Evolutionary conservation across 2,888 invertebrate genomes (phyloP), one percentile per base, ranked within the genome.

Genomic region (Drosophila macrospina): DNA sequence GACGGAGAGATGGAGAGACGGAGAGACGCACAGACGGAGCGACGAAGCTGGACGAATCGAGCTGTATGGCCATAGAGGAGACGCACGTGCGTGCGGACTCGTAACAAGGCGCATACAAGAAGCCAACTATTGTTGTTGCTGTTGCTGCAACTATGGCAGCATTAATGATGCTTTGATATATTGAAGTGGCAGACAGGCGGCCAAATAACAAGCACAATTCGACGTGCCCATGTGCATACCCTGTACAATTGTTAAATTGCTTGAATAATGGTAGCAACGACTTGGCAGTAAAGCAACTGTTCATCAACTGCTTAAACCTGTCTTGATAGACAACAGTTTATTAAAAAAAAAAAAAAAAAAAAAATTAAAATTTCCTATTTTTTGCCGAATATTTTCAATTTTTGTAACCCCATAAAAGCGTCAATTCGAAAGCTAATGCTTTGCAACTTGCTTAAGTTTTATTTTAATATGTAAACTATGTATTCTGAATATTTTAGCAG

Each of bases 121-220:
- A 55, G 42, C 13, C 39, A 47, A 45, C 52, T 36, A 54, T 39
- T 47, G 34, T 56, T 54, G 59, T 56, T 48, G 59, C 37, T 74
- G 51, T 34, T 69, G 79, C 41, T 60, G 72, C 71, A 67, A 69
- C 74, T 68, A 74, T 86, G 67, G 68, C 81, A 76, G 86, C 88
- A 77, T 86, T 86, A 80, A 75, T 84, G 87, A 75, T 86, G 85
- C 85, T 81, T 84, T 82, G 81, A 82, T 86, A 81, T 80, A 82
- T 86, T 87, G 78, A 80, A 86, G 84, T 86, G 84, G 77, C 74
- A 73, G 65, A 55, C 73, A 66, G 63, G 45, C 67, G 39, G 45
- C 30, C 55, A 55, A 55, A 62, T 32, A 62, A 62, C 55, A 62
- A 39, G 55, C 30, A 30, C 30, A 32, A 10, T 37, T 55, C 45